Conservation (phyloP, 1,140 invertebrate genomes). For the Antheraea mylitta region DNA sequence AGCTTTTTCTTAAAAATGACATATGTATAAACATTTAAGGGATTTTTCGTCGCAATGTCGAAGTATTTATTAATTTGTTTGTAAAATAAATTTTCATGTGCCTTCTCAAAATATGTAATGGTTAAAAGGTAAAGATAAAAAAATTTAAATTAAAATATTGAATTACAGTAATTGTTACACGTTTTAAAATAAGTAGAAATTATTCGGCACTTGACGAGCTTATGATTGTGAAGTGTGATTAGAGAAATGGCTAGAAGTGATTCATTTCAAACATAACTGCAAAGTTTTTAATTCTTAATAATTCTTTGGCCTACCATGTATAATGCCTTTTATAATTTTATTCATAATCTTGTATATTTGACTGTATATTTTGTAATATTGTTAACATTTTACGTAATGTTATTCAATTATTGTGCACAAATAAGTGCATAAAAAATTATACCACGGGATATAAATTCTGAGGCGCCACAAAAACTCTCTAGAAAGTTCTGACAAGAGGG, state of each 20-base stretch:
- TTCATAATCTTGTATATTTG: too few species aligned
- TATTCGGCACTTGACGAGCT: constrained; percentile 47
- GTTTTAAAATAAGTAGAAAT: constrained; percentile 52
- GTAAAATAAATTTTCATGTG: constrained; percentile 71
- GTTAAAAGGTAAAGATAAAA: constrained; percentile 34
- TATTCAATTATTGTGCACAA: too few species aligned
- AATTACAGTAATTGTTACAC: constrained; percentile 59
- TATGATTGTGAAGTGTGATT: constrained; percentile 18
- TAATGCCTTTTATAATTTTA: too few species aligned
- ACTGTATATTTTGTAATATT: too few species aligned
- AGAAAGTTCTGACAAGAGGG: too few species aligned
- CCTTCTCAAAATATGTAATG: constrained; percentile 64
- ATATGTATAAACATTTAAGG: not conserved
- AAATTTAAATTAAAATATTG: constrained; percentile 38
- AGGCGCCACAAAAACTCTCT: too few species aligned
- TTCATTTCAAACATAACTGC: not conserved
- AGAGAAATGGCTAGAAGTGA: constrained; percentile 6
- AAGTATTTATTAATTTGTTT: constrained; percentile 59
- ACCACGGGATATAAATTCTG: too few species aligned
- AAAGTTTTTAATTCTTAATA: too few species aligned
- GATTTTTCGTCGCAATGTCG: constrained; percentile 26
- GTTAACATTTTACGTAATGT: too few species aligned
- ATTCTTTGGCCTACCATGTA: too few species aligned
- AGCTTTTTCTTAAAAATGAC: constrained; percentile 30
- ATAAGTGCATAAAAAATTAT: too few species aligned